Conservation (phyloP, 2,797 vertebrate species). For the Spondyliosoma cantharus region DNA sequence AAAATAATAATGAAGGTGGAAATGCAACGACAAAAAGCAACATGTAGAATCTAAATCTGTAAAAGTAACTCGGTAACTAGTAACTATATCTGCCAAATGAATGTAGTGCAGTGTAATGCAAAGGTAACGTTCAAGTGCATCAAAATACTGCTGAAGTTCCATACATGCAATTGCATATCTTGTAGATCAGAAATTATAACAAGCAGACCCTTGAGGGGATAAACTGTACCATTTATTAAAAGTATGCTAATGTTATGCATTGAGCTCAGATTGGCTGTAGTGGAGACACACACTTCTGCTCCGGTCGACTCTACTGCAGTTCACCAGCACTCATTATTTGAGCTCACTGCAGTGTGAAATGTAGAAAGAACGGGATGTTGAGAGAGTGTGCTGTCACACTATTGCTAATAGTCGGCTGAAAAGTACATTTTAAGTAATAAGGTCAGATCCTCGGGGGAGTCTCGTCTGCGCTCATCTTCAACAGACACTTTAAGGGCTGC, state of each 20-base stretch:
- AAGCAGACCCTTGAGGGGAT: neutral
- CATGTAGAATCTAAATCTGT: neutral
- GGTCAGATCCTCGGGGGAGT: constrained; percentile 44
- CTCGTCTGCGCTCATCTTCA: constrained; percentile 32
- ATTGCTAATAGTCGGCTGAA: constrained; percentile 20
- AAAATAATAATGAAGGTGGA: too few species aligned
- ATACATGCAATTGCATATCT: constrained; percentile 5
- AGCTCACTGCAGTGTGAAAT: constrained; percentile 39
- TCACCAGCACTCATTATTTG: constrained; percentile 34
- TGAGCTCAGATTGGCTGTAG: constrained; percentile 11
- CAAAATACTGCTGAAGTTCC: neutral
- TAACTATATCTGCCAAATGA: neutral
- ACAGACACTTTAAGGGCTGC: constrained; percentile 10
- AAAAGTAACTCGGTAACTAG: neutral
- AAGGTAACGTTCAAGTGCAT: neutral
- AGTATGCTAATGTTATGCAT: neutral
- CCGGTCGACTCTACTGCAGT: constrained; percentile 22
- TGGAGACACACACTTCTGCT: constrained; percentile 7
- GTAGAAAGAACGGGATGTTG: constrained; percentile 29
- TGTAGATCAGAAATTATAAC: neutral
- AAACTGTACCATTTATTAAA: neutral
- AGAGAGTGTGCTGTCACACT: constrained; percentile 38
- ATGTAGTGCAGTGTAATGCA: neutral
- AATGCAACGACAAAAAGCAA: too few species aligned
- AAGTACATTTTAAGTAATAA: constrained; percentile 50